A percentile compares a stretch with the other conserved stretches of the same genome.
Conservation (phyloP, 1,140 invertebrate genomes). For the Eumeta japonica region DNA sequence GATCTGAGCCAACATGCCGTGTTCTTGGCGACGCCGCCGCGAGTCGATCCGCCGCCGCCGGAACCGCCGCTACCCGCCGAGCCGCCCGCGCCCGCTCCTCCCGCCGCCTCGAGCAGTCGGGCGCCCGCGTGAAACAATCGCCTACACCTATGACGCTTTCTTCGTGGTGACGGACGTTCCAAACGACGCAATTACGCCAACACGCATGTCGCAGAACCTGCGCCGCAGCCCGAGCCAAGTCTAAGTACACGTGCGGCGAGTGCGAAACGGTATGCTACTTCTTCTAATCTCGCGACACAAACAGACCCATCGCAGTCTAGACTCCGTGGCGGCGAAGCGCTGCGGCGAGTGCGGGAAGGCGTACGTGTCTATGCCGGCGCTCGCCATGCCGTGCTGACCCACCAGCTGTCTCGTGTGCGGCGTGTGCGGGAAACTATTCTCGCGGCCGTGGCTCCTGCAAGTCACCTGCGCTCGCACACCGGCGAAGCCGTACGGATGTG, state of each 20-base stretch:
- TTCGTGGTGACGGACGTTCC: slow-evolving; percentile 91
- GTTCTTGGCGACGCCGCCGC: slow-evolving; percentile 60
- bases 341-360: slow-evolving; percentile 95
- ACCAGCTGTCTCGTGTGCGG: slow-evolving; percentile 89
- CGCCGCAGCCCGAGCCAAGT: slow-evolving; percentile 61
- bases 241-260: slow-evolving; percentile 90
- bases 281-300: slow-evolving; percentile 94
- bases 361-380: slow-evolving; percentile 97
- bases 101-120: slow-evolving; percentile 22
- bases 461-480: slow-evolving; percentile 96
- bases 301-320: slow-evolving; percentile 92
- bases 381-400: slow-evolving; percentile 97
- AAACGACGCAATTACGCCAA: too few relatives aligned
- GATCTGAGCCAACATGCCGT: slow-evolving; percentile 83
- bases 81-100: slow-evolving; percentile 63
- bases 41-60: slow-evolving; percentile 69
- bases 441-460: slow-evolving; percentile 95
- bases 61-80: slow-evolving; percentile 46
- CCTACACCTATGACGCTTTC: slow-evolving; percentile 93
- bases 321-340: slow-evolving; percentile 90
- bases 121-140: slow-evolving; percentile 69
- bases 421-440: slow-evolving; percentile 97
- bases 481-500: slow-evolving; percentile 97
- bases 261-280: slow-evolving; percentile 97
- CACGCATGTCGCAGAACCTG: too few relatives aligned